Evolutionary conservation across 2,797 vertebrate species (phyloP), one percentile per base, ranked within the genome.

Genomic region (Galago senegalensis): DNA sequence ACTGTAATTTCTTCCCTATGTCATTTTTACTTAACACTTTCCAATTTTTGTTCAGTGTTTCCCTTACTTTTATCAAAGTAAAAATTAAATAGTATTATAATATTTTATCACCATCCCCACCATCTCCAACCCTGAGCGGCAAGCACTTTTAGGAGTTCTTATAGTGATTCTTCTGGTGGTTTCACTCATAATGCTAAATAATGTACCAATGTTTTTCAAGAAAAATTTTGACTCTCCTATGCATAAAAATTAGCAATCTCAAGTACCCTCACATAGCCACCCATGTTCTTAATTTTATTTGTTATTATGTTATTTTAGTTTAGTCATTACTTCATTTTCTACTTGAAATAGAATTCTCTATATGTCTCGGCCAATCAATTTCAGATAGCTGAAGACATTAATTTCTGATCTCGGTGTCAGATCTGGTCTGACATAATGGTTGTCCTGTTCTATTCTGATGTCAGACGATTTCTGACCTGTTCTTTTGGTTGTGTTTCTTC

Each of bases 41-140:
- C 43, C 12, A 81, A 46, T n/a, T 81, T 89, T 65, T 76, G n/a
- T 65, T 91, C 72, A 29, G 40, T 31, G 13, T 37, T 92, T 34
- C 6, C 4, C 65, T 67, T 95, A 79, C 79, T 96, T 86, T 77
- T 69, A 80, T 43, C 56, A 60, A 91, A n/a, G 6, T 75, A 79
- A 87, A 60, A 79, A 70, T 16, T 49, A 56, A 60, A 53, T 20
- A 82, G 4, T 25, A 58, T 46, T 70, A 40, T 18, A 91, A 58
- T 73, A 85, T 56, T 82, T 91, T 1, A 72, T 93, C 11, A 88
- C 25, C 27, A 65, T 61, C 18, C 17, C 63, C 27, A 63, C 1
- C 31, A 53, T 63, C 29, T 53, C 72, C 13, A 91, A 21, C 25
- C 9, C 21, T 72, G 13, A 29, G 14, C 87, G 46, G n/a, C 20